Evolutionary conservation across 1,140 invertebrate genomes (phyloP), one percentile per base, ranked within the genome.

Genomic region (Diuraphis noxia): DNA sequence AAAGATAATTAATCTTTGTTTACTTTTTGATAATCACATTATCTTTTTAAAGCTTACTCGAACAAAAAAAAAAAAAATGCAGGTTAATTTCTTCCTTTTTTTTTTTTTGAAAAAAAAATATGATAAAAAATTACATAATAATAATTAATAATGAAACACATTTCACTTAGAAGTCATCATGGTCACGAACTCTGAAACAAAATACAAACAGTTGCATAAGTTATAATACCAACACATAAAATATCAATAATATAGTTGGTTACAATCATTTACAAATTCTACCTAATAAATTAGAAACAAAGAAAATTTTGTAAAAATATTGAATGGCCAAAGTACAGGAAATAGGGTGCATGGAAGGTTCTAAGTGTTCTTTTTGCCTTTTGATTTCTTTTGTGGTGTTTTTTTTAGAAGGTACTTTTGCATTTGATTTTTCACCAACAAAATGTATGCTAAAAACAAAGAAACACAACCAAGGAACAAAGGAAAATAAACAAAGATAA

Each of bases 161-260:
- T 88, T 92, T 96, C 97, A 98, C 97, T 98, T 98, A 96, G 98
- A 98, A 96, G 98, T 98, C 98, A 98, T 98, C 98, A 98, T 98
- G 95, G 98, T 98, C 95, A 98, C 98, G 95, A 98, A 98, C 96
- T 98, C 98, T 98, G 96, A 88, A 97, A 96, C 94, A 94, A 95
- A 94, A 95, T 94, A 93, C 92, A 93, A 87, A 79, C 19, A 79
- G 82, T n/a, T 38, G 5, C 23, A 88, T 88, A 30, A 88, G 49
- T 88, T n/a, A 43, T 63, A 77, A 43, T 79, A 79, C 13, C 46
- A 82, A 52, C 0, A 82, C 10, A n/a, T 8, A 30, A 81, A 79
- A 5, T 34, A 90, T 81, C 6, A 43, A 17, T 56, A 34, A 7
- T 91, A 52, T 38, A 49, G 46, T 49, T 41, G 49, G 23, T 52